Evolutionary conservation across 2,797 vertebrate species (phyloP).

Genomic region (Gymnothorax reevesii): DNA sequence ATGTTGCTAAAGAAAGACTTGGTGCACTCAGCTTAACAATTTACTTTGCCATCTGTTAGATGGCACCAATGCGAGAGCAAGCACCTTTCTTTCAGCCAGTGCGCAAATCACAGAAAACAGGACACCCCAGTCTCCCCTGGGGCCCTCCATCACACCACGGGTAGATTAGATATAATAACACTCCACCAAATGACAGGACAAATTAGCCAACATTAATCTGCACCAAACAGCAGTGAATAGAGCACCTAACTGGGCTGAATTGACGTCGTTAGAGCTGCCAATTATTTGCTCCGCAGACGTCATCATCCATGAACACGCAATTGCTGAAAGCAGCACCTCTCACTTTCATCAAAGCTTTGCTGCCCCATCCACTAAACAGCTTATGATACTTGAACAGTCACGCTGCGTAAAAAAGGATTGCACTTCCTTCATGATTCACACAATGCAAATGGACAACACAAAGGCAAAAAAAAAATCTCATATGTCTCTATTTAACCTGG

Average conservation of each 20-base stretch:
- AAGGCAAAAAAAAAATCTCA: too few relatives aligned
- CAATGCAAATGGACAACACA: too few relatives aligned
- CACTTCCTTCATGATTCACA: too few relatives aligned
- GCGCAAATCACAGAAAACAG: background rate
- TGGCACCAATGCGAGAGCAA: background rate
- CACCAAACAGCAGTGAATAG: background rate
- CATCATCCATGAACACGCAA: background rate
- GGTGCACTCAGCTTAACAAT: too few relatives aligned
- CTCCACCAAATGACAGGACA: slow-evolving; percentile 35
- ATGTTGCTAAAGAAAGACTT: slow-evolving; percentile 20
- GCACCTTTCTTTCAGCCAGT: slow-evolving; percentile 8
- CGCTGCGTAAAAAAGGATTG: too few relatives aligned
- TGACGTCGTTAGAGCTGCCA: background rate
- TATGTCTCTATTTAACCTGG: too few relatives aligned
- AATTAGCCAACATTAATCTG: slow-evolving; percentile 20
- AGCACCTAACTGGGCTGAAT: background rate
- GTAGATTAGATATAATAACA: slow-evolving; percentile 43
- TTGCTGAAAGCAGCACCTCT: background rate
- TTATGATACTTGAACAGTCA: too few relatives aligned
- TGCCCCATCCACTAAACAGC: background rate
- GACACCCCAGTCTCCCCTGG: background rate
- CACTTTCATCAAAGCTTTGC: background rate
- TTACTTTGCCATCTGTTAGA: background rate
- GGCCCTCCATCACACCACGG: slow-evolving; percentile 1
- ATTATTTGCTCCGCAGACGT: background rate